phyloP scores from a whole-genome alignment of 2,888 invertebrate species.

The Zygaena filipendulae region DNA sequence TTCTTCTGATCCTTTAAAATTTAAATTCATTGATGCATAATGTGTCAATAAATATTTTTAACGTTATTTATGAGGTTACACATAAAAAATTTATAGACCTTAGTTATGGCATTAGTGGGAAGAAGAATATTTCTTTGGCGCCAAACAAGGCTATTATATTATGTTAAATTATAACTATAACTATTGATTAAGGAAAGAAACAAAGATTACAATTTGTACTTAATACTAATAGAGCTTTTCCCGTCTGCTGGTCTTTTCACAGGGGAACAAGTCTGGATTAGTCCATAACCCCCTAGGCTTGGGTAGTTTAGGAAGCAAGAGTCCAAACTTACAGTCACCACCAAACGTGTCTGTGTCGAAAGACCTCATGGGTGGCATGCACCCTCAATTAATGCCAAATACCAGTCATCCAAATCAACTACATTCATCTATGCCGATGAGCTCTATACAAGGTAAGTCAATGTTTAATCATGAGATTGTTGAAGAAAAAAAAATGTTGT shows the following conservation, averaged over 20 bases:
- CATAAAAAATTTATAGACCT: too few relatives aligned
- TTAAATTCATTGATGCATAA: too few relatives aligned
- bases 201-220: too few relatives aligned
- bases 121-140: too few relatives aligned
- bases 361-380: conserved; percentile 77
- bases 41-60: too few relatives aligned
- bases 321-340: conserved; percentile 86
- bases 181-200: too few relatives aligned
- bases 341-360: conserved; percentile 86
- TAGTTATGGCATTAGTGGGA: too few relatives aligned
- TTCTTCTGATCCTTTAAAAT: too few relatives aligned
- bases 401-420: conserved; percentile 74
- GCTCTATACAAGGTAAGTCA: conserved; percentile 76
- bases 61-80: too few relatives aligned
- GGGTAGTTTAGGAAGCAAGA: conserved; percentile 83
- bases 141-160: too few relatives aligned
- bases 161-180: too few relatives aligned
- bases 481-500: not conserved
- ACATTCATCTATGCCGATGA: conserved; percentile 73
- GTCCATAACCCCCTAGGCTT: conserved; percentile 78
- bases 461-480: not conserved
- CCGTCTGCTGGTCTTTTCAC: conserved; percentile 60
- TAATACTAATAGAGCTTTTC: conserved; percentile 39
- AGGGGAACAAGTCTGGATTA: conserved; percentile 78
- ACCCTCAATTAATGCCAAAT: conserved; percentile 80